Evolutionary conservation across 2,888 invertebrate genomes (phyloP), one percentile per base, ranked within the genome.

Genomic region (Muschampia plurimacula): DNA sequence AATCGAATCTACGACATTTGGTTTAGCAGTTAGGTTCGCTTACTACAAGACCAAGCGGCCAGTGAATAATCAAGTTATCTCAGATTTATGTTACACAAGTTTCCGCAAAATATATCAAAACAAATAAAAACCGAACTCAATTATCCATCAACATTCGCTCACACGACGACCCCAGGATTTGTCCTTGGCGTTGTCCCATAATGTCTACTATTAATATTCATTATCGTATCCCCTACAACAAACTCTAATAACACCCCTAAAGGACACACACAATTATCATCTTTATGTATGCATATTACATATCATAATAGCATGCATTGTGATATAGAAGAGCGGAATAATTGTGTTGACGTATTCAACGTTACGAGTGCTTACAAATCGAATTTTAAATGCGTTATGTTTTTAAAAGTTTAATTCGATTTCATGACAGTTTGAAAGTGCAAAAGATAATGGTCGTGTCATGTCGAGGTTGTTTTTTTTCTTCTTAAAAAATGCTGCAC

Each of bases 171-270:
- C 49, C 39, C 32, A 41, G 41, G 67, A 68, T 63, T 63, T 57
- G 63, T 65, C 70, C 57, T n/a, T n/a, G n/a, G n/a, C 71, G 59
- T 49, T 71, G 57, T 49, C 59, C 71, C 66, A 66, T 71, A 71
- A 71, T 73, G 62, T 71, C 44, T 66, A 73, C 72, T 68, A 75
- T 75, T 74, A 66, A 77, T 67, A 73, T 76, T 75, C 70, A 72
- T 72, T 72, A 73, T 52, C 69, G 67, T 66, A 59, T 59, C 67
- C 66, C 36, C 49, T 46, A 15, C 60, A 66, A 72, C 72, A 64
- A 71, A 68, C 67, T 64, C 28, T 52, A 64, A 49, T 68, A 74
- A 64, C 67, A 67, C 60, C 49, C 49, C 64, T 41, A 36, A 36
- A 71, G 39, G 57, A 66, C 62, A 62, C 67, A 67, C 52, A 32